These are phyloP conservation scores for Eurypyga helias DNA, from an alignment of 2,113 vertebrate genomes.

Conservation along the genomic window DNA sequence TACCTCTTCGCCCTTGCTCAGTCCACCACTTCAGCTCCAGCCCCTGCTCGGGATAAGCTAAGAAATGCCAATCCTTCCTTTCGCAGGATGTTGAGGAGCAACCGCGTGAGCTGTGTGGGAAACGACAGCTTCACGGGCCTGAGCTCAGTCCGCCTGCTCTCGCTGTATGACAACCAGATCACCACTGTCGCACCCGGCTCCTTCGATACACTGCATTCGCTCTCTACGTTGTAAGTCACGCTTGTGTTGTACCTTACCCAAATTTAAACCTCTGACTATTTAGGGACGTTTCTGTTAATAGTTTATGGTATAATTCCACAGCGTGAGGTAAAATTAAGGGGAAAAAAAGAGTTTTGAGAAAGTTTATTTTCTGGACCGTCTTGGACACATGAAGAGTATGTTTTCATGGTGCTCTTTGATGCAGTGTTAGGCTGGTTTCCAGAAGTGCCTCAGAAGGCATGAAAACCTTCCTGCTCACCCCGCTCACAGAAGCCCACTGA, in stretches of 20 bases:
- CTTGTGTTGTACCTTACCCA: neutral
- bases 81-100: conserved; percentile 94
- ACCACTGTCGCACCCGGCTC: conserved; percentile 92
- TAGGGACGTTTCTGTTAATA: neutral
- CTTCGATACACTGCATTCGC: conserved; percentile 93
- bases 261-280: neutral
- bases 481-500: rapidly evolving
- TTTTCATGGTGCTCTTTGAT: neutral
- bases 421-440: neutral
- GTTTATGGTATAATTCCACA: neutral
- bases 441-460: neutral
- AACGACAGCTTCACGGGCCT: conserved; percentile 95
- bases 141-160: conserved; percentile 94
- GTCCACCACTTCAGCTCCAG: neutral
- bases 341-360: neutral
- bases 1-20: neutral
- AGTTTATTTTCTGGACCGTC: neutral
- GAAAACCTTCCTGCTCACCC: neutral
- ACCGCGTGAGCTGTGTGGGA: conserved; percentile 94
- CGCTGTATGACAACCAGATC: conserved; percentile 97
- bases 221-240: conserved; percentile 92
- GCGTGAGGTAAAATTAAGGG: neutral
- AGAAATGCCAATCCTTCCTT: neutral
- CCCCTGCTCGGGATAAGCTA: neutral
- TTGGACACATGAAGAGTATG: neutral